These are phyloP conservation scores for Boulengeromyrus knoepffleri DNA, from an alignment of 2,113 vertebrate species.

Conservation along the genomic window DNA sequence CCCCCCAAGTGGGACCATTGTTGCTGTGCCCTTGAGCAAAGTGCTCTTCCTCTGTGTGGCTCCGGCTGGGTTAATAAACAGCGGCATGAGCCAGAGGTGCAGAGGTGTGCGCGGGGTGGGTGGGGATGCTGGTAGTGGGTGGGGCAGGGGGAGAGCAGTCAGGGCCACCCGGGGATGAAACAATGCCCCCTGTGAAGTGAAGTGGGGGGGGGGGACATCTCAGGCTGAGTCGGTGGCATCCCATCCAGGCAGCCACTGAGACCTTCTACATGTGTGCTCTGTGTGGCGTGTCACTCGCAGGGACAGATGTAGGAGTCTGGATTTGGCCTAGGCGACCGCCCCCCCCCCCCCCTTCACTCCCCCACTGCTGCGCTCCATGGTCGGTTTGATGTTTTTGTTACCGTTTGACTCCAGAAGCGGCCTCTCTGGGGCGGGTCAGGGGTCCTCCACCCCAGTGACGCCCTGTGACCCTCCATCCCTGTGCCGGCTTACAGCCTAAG, in stretches of 20 bases:
- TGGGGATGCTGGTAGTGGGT: neutral
- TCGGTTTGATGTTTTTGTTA: slow-evolving; percentile 48
- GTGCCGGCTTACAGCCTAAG: slow-evolving; percentile 42
- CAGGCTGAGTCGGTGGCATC: neutral
- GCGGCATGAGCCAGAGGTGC: neutral
- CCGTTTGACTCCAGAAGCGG: slow-evolving; percentile 42
- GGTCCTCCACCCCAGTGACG: slow-evolving; percentile 36
- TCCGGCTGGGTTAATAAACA: neutral
- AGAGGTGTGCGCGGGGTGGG: neutral
- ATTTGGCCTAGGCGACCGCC: neutral
- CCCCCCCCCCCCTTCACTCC: neutral
- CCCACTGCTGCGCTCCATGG: slow-evolving; percentile 33
- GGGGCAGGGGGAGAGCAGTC: neutral
- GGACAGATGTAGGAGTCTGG: slow-evolving; percentile 18
- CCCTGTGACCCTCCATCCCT: slow-evolving; percentile 40
- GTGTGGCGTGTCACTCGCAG: neutral
- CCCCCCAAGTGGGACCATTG: neutral
- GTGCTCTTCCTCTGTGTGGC: neutral
- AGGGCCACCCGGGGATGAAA: neutral
- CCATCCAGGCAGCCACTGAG: neutral
- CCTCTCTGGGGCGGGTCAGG: slow-evolving; percentile 47
- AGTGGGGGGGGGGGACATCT: neutral
- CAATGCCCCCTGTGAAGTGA: neutral
- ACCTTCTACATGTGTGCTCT: slow-evolving; percentile 3
- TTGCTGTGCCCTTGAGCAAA: neutral